Evolutionary conservation across 2,113 vertebrate species (phyloP).

Genomic region (Vulpes vulpes): DNA sequence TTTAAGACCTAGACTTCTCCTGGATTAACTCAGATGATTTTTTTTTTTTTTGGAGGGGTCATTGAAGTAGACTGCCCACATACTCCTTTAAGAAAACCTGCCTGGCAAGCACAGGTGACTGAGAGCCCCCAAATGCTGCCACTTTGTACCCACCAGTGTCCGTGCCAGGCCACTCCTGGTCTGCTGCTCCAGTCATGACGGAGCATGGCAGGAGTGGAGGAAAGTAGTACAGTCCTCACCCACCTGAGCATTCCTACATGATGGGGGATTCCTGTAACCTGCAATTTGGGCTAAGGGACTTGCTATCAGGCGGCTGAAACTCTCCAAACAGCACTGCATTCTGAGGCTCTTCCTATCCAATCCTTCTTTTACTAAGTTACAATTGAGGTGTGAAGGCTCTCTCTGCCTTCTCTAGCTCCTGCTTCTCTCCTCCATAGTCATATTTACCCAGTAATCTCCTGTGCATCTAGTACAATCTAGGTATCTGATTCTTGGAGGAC

Average conservation of each 20-base stretch:
- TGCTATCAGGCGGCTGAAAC: neutral
- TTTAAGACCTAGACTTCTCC: neutral
- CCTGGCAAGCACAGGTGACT: neutral
- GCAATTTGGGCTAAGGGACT: neutral
- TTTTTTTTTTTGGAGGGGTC: neutral
- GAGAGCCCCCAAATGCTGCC: neutral
- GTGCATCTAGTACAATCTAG: neutral
- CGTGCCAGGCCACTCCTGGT: rapidly evolving
- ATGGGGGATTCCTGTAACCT: neutral
- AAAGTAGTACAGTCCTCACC: rapidly evolving
- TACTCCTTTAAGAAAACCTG: neutral
- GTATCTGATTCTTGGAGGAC: neutral
- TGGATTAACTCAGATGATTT: neutral
- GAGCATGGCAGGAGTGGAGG: neutral
- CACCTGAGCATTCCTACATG: neutral
- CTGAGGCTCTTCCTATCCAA: neutral
- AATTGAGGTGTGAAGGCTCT: neutral
- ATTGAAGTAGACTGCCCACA: neutral
- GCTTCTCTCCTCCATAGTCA: neutral
- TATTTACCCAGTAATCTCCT: neutral
- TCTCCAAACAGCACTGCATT: neutral
- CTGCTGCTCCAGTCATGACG: neutral
- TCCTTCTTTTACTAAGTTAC: neutral
- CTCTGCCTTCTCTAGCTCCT: neutral
- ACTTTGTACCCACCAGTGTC: neutral